Base-by-base conservation (phyloP, 1,140 invertebrate genomes). In the Ostrea edulis region DNA sequence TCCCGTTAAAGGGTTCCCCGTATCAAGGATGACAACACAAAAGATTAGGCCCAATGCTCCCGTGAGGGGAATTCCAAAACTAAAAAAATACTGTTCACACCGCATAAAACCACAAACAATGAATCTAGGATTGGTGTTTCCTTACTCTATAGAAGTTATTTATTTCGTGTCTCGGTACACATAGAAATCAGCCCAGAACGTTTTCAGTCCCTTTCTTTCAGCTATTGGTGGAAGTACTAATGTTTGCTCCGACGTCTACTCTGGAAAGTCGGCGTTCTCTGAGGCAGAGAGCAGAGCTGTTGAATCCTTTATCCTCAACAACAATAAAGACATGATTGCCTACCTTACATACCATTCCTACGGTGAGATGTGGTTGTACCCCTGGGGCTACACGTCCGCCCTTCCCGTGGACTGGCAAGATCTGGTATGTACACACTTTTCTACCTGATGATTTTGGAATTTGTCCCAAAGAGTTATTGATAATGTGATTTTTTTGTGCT, bases 201-300 rank as follows among this genome's bases (percentile, higher is more conserved):
- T 44, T 44, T 44, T 44, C 35, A 44, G 35, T 44, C 35, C 2
- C 35, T 44, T 44, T 44, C 35, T 44, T 8, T 94, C 95, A 55
- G 98, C 98, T 2, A 94, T 95, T 53, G 98, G 98, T 3, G 96
- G 97, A 20, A 98, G 97, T 20, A 96, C 95, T n/a, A 97, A 98
- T 95, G 97, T 97, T 0, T 99, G 98, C 94, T 96, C 97, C 35
- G 97, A 98, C 89, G 98, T 97, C 2, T 99, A 97, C 94, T 96
- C 97, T 20, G 98, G 99, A 20, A 95, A 96, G 0, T 94, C 95
- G 8, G 96, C 98, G 0, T 99, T 99, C 94, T 99, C 98, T 0
- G 98, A 99, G 95, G 97, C 97, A 0, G 98, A 99, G 95, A 98
- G 97, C 0, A 7, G 96, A 95, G 91, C 88, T 71, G 53, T 95